Percentiles rank a stretch among this genome's conserved stretches.
These are phyloP conservation scores for Coreius guichenoti DNA, from an alignment of 2,797 vertebrate species.

Conservation along the genomic window DNA sequence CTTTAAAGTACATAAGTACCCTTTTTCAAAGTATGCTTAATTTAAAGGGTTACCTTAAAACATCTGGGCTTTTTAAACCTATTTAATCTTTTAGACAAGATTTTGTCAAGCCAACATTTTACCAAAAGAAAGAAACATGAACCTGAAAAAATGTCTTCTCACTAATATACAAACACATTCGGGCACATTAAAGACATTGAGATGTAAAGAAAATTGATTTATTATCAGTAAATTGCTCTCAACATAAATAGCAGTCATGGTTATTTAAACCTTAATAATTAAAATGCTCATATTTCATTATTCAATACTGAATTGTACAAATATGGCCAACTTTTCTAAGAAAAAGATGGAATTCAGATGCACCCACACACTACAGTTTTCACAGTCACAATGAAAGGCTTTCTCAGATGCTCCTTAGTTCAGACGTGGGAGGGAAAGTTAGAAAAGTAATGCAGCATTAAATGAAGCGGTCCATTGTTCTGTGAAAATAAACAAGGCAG, in stretches of 20 bases:
- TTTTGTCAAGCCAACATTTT: not conserved
- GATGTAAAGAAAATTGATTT: not conserved
- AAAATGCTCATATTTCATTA: not conserved
- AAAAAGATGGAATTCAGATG: slow-evolving; percentile 55
- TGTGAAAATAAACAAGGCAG: slow-evolving; percentile 41
- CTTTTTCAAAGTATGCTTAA: not conserved
- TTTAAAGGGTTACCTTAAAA: not conserved
- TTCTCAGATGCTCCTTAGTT: slow-evolving; percentile 47
- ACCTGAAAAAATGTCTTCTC: not conserved
- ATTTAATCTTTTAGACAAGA: not conserved
- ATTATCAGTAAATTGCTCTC: not conserved
- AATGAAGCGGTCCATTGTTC: slow-evolving; percentile 54
- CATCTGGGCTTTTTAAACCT: not conserved
- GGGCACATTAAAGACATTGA: not conserved
- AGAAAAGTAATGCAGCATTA: slow-evolving; percentile 51
- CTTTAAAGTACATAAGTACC: not conserved
- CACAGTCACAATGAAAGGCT: slow-evolving; percentile 53
- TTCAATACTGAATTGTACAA: slow-evolving; percentile 7
- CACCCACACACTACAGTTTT: slow-evolving; percentile 56
- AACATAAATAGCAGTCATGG: not conserved
- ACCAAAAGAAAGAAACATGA: not conserved
- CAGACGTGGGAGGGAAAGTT: slow-evolving; percentile 56
- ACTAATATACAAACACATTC: not conserved
- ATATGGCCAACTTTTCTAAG: slow-evolving; percentile 10
- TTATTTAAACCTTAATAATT: not conserved